Conservation (phyloP, 2,797 vertebrate species). For the Balearica regulorum region DNA sequence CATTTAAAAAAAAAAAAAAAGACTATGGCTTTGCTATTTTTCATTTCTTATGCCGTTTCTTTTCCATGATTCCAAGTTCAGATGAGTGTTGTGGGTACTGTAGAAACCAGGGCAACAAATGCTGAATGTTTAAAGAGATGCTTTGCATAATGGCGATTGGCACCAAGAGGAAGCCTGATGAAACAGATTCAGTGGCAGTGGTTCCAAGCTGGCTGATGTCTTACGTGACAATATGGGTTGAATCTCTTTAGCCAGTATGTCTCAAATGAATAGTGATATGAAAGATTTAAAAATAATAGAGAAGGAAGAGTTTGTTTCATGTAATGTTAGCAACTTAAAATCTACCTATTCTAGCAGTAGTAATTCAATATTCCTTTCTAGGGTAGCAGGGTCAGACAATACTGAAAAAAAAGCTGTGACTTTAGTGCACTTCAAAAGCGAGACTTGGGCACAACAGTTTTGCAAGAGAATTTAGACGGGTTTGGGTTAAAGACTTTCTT, state of each 20-base stretch:
- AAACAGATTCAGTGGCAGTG: neutral
- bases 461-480: neutral
- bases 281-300: neutral
- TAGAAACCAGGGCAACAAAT: constrained; percentile 1
- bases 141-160: neutral
- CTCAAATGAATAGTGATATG: neutral
- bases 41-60: neutral
- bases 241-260: neutral
- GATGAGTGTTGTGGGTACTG: neutral
- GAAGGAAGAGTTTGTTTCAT: neutral
- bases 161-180: neutral
- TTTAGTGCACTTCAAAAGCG: neutral
- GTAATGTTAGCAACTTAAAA: neutral
- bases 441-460: neutral
- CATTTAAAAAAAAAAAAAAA: neutral
- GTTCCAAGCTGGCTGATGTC: neutral
- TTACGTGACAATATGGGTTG: neutral
- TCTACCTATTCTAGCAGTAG: neutral
- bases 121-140: neutral
- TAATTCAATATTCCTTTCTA: neutral
- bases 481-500: neutral
- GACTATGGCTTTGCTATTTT: neutral
- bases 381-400: neutral
- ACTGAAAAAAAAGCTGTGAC: neutral
- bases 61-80: neutral